Evolutionary conservation across 2,888 invertebrate species (phyloP), one percentile per base, ranked within the genome.

Genomic region (Agrilus mali): DNA sequence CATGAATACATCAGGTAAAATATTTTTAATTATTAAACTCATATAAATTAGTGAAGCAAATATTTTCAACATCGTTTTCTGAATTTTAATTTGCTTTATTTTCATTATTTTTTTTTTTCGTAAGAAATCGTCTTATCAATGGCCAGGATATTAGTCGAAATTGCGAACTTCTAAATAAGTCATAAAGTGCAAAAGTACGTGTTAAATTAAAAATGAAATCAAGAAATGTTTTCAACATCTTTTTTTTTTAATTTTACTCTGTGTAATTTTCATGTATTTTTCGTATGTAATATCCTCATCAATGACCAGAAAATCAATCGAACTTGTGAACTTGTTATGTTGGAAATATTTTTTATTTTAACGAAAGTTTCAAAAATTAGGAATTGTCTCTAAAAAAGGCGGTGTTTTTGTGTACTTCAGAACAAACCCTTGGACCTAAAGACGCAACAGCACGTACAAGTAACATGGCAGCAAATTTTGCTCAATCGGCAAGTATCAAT

Each of bases 1-100:
- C 65, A 83, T 87, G 56, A 82, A 81, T 58, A 66, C 71, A 38
- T 47, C 53, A 38, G 34, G 48, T 48, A 46, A 35, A 39, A 22
- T 14, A 14, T 15, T 22, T 8, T 32, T 31, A 32, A 4, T 17
- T 4, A 36, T 36, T 15, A 36, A 15, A 36, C 14, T n/a, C 7
- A 13, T 8, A 34, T 34, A 14, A 34, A 1, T 13, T 34, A 6
- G 14, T 8, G 34, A 7, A 14, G 14, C 6, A 34, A 14, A 34
- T 7, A 34, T 34, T n/a, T n/a, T n/a, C n/a, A n/a, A n/a, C n/a
- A n/a, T n/a, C n/a, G n/a, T n/a, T n/a, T n/a, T n/a, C 3, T 14
- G n/a, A 33, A 3, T 14, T 4, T 33, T 33, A 14, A 14, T 4
- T 4, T 13, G 14, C 5, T 5, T 33, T 4, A n/a, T 13, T 14